These are phyloP conservation scores for Triplophysa bombifrons DNA, from an alignment of 2,797 vertebrate genomes.

Conservation along the genomic window DNA sequence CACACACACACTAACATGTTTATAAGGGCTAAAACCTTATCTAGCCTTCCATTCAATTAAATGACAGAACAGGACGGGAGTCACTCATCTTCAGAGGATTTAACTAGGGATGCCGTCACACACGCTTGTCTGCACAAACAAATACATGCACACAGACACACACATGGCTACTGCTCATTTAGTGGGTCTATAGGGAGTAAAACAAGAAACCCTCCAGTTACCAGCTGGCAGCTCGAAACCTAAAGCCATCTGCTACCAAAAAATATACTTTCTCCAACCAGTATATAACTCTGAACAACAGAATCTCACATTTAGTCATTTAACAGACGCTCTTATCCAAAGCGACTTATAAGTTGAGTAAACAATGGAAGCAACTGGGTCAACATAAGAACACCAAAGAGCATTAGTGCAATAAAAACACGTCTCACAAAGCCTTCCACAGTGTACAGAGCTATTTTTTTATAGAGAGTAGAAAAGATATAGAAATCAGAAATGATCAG, in stretches of 20 bases:
- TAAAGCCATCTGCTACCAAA: slow-evolving; percentile 47
- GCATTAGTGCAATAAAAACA: too few species aligned
- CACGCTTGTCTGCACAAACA: slow-evolving; percentile 46
- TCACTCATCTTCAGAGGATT: slow-evolving; percentile 31
- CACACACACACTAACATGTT: background rate
- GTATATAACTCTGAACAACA: slow-evolving; percentile 20
- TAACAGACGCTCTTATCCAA: too few species aligned
- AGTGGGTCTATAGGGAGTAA: slow-evolving; percentile 40
- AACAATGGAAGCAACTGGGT: too few species aligned
- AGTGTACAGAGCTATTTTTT: too few species aligned
- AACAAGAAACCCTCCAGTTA: slow-evolving; percentile 48
- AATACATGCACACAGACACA: slow-evolving; percentile 29
- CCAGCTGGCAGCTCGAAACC: slow-evolving; percentile 41
- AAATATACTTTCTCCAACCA: slow-evolving; percentile 37
- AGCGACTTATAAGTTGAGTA: too few species aligned
- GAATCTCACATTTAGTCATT: background rate
- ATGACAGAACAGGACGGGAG: slow-evolving; percentile 33
- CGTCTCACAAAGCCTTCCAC: too few species aligned
- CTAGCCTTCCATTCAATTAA: slow-evolving; percentile 28
- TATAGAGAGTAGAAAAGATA: too few species aligned
- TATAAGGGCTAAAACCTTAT: slow-evolving; percentile 25
- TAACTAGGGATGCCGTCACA: slow-evolving; percentile 38
- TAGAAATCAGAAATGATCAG: too few species aligned
- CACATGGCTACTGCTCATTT: slow-evolving; percentile 43
- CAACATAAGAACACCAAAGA: too few species aligned